These are phyloP conservation scores for Aphodius sticticus DNA, from an alignment of 2,888 invertebrate genomes.

Conservation along the genomic window DNA sequence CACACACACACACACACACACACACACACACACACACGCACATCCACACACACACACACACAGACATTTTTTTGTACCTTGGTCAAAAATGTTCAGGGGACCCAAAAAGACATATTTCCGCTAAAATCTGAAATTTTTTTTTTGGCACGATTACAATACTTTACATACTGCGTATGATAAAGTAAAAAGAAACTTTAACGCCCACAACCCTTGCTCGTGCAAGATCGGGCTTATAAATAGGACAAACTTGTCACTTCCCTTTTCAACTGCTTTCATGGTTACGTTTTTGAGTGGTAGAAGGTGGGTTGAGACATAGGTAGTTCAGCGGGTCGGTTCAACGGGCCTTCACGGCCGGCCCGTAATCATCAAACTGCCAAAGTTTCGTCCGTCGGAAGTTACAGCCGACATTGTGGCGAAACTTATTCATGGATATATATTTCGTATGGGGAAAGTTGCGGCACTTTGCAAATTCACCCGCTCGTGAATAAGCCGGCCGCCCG, in stretches of 20 bases:
- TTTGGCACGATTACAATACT: no score
- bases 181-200: no score
- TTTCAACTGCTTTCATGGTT: conserved; percentile 4
- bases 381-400: conserved; percentile 46
- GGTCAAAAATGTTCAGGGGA: no score
- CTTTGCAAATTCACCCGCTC: conserved; percentile 54
- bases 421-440: conserved; percentile 50
- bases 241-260: neutral
- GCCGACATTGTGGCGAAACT: conserved; percentile 36
- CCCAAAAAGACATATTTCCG: no score
- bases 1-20: no score
- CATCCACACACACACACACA: no score
- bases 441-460: conserved; percentile 52
- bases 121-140: no score
- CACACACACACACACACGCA: no score
- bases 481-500: conserved; percentile 50
- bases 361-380: conserved; percentile 47
- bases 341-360: conserved; percentile 34
- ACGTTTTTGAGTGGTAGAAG: neutral
- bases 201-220: neutral
- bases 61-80: no score
- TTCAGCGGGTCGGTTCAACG: neutral
- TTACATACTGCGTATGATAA: no score
- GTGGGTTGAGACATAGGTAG: neutral
- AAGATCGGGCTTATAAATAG: neutral